A percentile compares a stretch with the other conserved stretches of the same genome.
phyloP scores from a whole-genome alignment of 2,797 vertebrate species.

The Eulemur coronatus region DNA sequence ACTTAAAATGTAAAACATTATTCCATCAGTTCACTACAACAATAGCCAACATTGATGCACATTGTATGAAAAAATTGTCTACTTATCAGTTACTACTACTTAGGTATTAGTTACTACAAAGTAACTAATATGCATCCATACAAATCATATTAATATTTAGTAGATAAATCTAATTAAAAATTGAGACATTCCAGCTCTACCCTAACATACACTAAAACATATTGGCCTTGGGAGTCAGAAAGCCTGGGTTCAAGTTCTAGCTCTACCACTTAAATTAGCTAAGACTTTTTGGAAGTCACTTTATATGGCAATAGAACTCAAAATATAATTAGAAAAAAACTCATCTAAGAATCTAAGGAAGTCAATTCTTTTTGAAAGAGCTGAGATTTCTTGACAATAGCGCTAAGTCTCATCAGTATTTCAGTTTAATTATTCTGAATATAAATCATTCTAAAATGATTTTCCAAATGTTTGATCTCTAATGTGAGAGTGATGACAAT shows the following conservation, averaged over 20 bases:
- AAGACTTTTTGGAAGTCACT: background rate
- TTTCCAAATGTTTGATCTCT: background rate
- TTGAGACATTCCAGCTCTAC: background rate
- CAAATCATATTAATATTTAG: background rate
- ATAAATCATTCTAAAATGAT: background rate
- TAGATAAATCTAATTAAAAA: background rate
- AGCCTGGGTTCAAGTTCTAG: background rate
- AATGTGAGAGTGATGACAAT: background rate
- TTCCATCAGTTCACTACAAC: background rate
- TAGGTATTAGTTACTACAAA: background rate
- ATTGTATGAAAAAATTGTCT: background rate
- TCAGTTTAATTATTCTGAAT: background rate
- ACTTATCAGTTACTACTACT: background rate
- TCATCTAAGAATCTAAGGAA: slow-evolving; percentile 1
- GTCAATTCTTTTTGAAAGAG: background rate
- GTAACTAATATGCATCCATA: background rate
- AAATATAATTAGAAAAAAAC: background rate
- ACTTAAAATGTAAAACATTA: background rate
- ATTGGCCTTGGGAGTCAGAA: background rate
- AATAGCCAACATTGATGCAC: background rate
- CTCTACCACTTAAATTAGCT: background rate
- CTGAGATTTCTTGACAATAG: background rate
- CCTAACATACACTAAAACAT: background rate
- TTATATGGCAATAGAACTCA: background rate
- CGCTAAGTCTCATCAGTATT: background rate